Evolutionary conservation across 2,113 vertebrate genomes (phyloP).

Genomic region (Himantopus leucocephalus): DNA sequence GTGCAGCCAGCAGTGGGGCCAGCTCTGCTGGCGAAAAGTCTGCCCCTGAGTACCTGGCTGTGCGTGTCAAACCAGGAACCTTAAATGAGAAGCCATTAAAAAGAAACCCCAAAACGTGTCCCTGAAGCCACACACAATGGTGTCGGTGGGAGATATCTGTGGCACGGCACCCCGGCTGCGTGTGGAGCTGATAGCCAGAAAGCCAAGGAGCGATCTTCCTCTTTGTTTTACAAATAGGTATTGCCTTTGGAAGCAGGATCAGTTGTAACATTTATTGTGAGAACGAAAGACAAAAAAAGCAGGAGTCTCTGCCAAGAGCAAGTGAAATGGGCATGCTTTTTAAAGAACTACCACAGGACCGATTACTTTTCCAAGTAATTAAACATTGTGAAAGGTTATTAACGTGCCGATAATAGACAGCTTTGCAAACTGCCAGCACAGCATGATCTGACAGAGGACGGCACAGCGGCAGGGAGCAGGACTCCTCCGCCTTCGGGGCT

Average conservation of each 20-base stretch:
- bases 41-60: neutral
- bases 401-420: slow-evolving; percentile 56
- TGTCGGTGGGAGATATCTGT: neutral
- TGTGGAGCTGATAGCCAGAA: neutral
- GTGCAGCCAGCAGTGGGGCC: neutral
- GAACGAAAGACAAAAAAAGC: slow-evolving; percentile 41
- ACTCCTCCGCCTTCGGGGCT: neutral
- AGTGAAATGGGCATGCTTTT: slow-evolving; percentile 63
- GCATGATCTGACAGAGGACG: neutral
- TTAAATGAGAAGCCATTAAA: neutral
- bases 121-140: neutral
- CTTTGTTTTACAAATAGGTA: slow-evolving; percentile 14
- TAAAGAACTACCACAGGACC: slow-evolving; percentile 50
- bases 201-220: neutral
- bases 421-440: slow-evolving; percentile 63
- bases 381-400: slow-evolving; percentile 72
- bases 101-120: neutral
- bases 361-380: slow-evolving; percentile 74
- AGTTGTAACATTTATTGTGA: slow-evolving; percentile 6
- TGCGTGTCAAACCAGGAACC: neutral
- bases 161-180: neutral
- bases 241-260: slow-evolving; percentile 38
- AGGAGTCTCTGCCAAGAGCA: slow-evolving; percentile 62
- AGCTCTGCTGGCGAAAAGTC: neutral
- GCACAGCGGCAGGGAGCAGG: neutral